Conservation (phyloP, 2,888 invertebrate genomes). For the Chloroclysta siterata region DNA sequence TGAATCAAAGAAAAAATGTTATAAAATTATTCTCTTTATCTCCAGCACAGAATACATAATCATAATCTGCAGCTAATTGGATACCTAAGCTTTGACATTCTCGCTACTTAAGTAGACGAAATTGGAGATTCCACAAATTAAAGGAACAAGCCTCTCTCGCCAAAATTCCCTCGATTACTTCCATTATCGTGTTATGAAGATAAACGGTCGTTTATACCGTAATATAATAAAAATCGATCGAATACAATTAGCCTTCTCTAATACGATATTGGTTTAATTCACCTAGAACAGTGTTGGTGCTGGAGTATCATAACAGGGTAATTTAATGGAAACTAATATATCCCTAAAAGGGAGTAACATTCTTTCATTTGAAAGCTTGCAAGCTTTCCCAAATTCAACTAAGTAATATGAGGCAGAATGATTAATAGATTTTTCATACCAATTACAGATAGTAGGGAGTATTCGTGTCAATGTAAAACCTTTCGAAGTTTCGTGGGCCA, state of each 20-base stretch:
- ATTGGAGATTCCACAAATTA: constrained; percentile 2
- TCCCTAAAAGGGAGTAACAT: no score
- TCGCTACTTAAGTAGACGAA: not conserved
- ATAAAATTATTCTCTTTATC: not conserved
- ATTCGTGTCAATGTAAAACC: no score
- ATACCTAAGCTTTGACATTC: not conserved
- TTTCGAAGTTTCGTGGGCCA: no score
- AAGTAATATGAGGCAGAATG: no score
- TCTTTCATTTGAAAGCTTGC: no score
- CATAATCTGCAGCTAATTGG: not conserved
- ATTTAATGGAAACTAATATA: no score
- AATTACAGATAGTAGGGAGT: no score
- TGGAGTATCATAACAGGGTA: no score
- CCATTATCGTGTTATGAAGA: constrained; percentile 18
- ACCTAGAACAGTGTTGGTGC: no score
- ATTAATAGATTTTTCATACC: no score
- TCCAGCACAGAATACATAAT: not conserved
- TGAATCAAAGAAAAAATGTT: not conserved
- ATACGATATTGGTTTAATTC: constrained; percentile 11
- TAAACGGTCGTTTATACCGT: constrained; percentile 17
- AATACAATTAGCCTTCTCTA: constrained; percentile 5
- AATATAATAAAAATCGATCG: constrained; percentile 23
- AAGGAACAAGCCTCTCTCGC: constrained; percentile 4
- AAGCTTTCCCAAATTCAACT: no score
- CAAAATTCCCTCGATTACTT: constrained; percentile 7